phyloP scores from a whole-genome alignment of 2,113 vertebrate genomes.

The Ciconia maguari region DNA sequence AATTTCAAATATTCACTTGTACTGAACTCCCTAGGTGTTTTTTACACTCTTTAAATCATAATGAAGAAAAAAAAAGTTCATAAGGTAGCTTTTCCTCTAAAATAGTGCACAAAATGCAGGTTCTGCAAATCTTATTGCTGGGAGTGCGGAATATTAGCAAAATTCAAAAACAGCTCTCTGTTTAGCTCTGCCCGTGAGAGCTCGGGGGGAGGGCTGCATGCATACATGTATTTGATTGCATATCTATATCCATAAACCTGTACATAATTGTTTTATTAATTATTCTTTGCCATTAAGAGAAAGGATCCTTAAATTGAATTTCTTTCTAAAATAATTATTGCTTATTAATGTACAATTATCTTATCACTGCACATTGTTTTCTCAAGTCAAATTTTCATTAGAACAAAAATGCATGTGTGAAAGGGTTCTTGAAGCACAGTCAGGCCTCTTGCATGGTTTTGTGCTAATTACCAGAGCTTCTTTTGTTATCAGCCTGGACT shows the following conservation, averaged over 20 bases:
- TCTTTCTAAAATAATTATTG: slow-evolving; percentile 31
- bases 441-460: slow-evolving; percentile 15
- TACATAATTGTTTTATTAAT: slow-evolving; percentile 27
- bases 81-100: neutral
- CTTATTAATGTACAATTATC: slow-evolving; percentile 32
- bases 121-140: neutral
- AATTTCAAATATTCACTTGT: neutral
- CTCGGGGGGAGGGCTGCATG: neutral
- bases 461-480: slow-evolving; percentile 47
- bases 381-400: slow-evolving; percentile 45
- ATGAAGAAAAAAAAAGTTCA: neutral
- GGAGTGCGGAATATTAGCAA: neutral
- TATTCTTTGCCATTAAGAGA: slow-evolving; percentile 12
- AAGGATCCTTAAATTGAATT: slow-evolving; percentile 24
- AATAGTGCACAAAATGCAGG: neutral
- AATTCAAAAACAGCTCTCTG: neutral
- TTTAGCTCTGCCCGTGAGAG: neutral
- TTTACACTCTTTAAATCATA: neutral
- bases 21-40: neutral
- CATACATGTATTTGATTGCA: neutral
- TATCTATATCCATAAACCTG: neutral
- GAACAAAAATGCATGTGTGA: neutral
- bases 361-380: slow-evolving; percentile 26
- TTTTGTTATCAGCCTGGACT: slow-evolving; percentile 23
- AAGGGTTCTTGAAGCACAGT: neutral